A percentile compares a stretch with the other conserved stretches of the same genome.
phyloP scores from a whole-genome alignment of 2,888 invertebrate species.

The Luperina testacea region DNA sequence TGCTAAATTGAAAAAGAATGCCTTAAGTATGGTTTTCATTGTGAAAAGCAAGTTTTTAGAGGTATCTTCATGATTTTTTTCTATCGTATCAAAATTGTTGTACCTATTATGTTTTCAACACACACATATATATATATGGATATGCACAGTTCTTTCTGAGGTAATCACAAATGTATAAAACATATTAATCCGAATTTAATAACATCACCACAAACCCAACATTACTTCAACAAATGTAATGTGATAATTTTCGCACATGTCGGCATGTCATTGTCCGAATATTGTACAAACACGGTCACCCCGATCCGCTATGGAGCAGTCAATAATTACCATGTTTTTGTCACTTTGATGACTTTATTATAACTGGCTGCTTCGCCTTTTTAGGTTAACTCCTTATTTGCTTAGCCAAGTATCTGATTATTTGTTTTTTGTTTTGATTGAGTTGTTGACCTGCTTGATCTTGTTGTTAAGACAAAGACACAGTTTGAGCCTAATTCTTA shows the following conservation, averaged over 20 bases:
- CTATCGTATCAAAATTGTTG: too few species aligned
- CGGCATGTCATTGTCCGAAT: conserved; percentile 53
- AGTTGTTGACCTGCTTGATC: neutral
- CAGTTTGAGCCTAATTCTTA: conserved; percentile 1
- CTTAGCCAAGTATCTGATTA: conserved; percentile 1
- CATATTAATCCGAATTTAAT: neutral
- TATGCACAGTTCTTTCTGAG: neutral
- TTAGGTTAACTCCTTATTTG: conserved; percentile 11
- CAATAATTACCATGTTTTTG: conserved; percentile 23
- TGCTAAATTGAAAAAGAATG: conserved; percentile 26
- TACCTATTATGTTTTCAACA: too few species aligned
- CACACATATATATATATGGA: neutral
- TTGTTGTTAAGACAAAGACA: neutral
- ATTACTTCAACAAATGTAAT: neutral
- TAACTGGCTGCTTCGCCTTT: conserved; percentile 6
- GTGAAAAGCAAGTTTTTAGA: too few species aligned
- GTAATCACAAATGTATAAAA: neutral
- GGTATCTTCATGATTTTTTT: too few species aligned
- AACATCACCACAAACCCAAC: neutral
- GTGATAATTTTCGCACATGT: conserved; percentile 39
- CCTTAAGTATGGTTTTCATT: neutral
- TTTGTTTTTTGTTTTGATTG: conserved; percentile 15
- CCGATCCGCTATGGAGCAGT: conserved; percentile 41
- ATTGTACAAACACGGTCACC: conserved; percentile 63
- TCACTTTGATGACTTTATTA: conserved; percentile 13